Evolutionary conservation across 2,797 vertebrate genomes (phyloP).

Genomic region (Microctenopoma steveboyesi): DNA sequence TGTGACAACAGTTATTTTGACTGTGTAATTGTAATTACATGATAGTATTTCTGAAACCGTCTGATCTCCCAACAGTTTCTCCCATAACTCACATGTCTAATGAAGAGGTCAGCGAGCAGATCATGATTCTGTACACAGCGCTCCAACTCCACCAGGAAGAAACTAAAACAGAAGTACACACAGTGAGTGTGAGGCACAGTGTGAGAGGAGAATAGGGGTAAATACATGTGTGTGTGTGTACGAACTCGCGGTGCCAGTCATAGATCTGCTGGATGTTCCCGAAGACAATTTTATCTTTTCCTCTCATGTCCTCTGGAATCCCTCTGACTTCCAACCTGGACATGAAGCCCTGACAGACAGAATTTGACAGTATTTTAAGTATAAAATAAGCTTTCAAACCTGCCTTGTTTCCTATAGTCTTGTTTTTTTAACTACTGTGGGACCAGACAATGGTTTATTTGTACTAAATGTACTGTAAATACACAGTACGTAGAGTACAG

Average conservation of each 20-base stretch:
- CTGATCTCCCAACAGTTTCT: neutral
- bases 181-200: neutral
- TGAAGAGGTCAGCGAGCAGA: constrained; percentile 94
- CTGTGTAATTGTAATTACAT: too few relatives aligned
- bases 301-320: constrained; percentile 95
- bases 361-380: neutral
- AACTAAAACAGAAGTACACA: constrained; percentile 76
- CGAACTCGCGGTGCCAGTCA: constrained; percentile 98
- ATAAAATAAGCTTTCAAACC: too few relatives aligned
- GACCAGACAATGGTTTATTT: too few relatives aligned
- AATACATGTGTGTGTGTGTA: constrained; percentile 24
- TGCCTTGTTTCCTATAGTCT: too few relatives aligned
- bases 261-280: constrained; percentile 99
- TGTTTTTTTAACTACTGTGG: too few relatives aligned
- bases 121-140: constrained; percentile 94
- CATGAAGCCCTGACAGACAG: constrained; percentile 90
- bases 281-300: constrained; percentile 98
- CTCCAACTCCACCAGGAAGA: constrained; percentile 95
- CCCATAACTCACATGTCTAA: constrained; percentile 91
- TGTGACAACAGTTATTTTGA: too few relatives aligned
- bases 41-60: too few relatives aligned
- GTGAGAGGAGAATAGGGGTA: neutral
- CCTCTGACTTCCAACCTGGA: constrained; percentile 92
- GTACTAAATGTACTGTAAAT: too few relatives aligned
- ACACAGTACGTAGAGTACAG: too few relatives aligned